phyloP scores from a whole-genome alignment of 2,113 vertebrate genomes.

The Vombatus ursinus region DNA sequence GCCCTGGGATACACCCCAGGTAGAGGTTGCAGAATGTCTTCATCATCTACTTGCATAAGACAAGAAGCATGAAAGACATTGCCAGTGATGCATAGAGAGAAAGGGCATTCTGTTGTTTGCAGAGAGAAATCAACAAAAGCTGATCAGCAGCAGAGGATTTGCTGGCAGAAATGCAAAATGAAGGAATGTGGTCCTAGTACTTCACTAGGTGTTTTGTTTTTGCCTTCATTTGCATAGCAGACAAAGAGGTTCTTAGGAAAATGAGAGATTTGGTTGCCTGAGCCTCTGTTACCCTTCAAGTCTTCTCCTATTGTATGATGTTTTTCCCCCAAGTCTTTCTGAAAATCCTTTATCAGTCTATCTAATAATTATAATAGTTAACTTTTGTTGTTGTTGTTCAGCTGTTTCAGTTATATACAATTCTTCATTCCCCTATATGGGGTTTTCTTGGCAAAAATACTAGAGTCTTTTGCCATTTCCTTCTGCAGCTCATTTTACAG shows the following conservation, averaged over 20 bases:
- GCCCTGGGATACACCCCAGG: too few species aligned
- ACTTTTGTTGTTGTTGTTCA: not conserved
- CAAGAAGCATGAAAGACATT: too few species aligned
- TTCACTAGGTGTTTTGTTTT: not conserved
- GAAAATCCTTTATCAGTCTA: not conserved
- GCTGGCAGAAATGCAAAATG: not conserved
- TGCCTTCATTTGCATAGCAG: not conserved
- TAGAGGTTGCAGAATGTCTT: too few species aligned
- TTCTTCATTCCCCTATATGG: not conserved
- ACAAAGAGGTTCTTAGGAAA: not conserved
- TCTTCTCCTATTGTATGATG: not conserved
- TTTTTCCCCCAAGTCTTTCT: not conserved
- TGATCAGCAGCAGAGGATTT: not conserved
- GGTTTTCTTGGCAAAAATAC: not conserved
- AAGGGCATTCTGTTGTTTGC: not conserved
- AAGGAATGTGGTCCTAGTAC: not conserved
- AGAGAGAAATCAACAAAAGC: not conserved
- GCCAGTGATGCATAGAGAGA: too few species aligned
- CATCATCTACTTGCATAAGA: too few species aligned
- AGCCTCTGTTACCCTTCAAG: not conserved
- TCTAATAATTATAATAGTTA: not conserved
- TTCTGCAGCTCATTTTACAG: not conserved
- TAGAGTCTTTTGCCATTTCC: not conserved
- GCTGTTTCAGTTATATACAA: not conserved
- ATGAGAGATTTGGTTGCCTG: not conserved